Percentiles rank a stretch among this genome's conserved stretches.
Conservation (phyloP, 2,113 vertebrate genomes). For the Platysternon megacephalum region DNA sequence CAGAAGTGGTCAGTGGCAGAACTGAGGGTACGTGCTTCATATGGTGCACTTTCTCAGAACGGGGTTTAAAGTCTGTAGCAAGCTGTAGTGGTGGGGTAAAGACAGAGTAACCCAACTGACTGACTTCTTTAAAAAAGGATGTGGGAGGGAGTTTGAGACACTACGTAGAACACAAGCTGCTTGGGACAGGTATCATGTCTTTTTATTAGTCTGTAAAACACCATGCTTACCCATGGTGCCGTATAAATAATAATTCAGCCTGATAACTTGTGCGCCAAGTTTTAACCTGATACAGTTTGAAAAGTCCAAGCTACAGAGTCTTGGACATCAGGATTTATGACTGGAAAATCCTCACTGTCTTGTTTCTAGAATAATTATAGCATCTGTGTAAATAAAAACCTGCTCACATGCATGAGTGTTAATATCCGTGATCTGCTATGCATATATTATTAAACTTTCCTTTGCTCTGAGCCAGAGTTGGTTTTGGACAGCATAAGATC, state of each 20-base stretch:
- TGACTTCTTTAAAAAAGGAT: fast-evolving
- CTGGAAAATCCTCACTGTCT: neutral
- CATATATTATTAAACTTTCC: fast-evolving
- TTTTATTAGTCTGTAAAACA: neutral
- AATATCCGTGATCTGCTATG: neutral
- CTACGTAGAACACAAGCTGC: neutral
- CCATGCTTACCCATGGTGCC: fast-evolving
- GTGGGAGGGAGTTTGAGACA: fast-evolving
- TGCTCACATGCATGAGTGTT: fast-evolving
- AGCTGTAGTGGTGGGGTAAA: neutral
- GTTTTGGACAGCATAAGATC: neutral
- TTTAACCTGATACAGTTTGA: neutral
- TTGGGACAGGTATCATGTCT: neutral
- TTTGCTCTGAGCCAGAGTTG: neutral
- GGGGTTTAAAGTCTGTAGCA: neutral
- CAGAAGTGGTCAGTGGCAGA: neutral
- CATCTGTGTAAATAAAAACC: neutral
- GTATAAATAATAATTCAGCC: neutral
- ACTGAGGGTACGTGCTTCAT: neutral
- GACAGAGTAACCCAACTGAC: neutral
- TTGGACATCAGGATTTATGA: neutral
- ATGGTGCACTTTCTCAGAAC: neutral
- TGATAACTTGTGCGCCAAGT: neutral
- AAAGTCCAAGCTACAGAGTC: neutral
- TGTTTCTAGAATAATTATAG: neutral